Evolutionary conservation across 35 echinoderm and acorn worm species (phyloP), one percentile per base, ranked within the genome.

Genomic region (Lytechinus pictus): DNA sequence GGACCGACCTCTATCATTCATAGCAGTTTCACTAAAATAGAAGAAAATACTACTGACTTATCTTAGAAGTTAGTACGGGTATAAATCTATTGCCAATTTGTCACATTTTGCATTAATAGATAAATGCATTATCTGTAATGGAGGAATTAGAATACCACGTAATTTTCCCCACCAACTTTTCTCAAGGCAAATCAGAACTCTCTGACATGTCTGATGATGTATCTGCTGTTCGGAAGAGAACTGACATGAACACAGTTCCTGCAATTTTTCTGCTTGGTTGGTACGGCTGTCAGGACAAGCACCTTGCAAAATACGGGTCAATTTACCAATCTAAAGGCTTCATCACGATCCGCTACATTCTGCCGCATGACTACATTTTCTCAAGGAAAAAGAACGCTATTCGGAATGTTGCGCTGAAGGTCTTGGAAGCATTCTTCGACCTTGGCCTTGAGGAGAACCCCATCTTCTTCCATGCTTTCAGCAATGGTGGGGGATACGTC

Each of bases 391-490:
- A 94, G 44, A 66, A 89, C 87, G 95, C 94, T 53, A 12, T 96
- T 1, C 9, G 89, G 94, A 96, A 96, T 53, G 96, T 89, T 6
- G 94, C 97, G 51, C 9, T 52, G 16, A 97, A 99, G 61, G 92
- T 99, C 53, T 53, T 99, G 51, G 98, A 99, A 57, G 54, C 97
- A 6, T 61, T 98, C 14, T 99, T 98, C 58, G 98, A 99, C 60
- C 79, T 99, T 14, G 98, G 97, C 1, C 92, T 99, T 54, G 96
- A 99, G 54, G 97, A 99, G 86, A 98, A 97, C 55, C 95, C 94
- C 11, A 94, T 99, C n/a, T 95, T 99, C 54, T 97, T 99, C 54
- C 98, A 99, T 89, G 94, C 96, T 29, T 99, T 99, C 94, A 98
- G 97, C 87, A 99, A 99, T 95, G 97, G 94, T 9, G 98, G 98